Base-by-base conservation (phyloP, 2,888 invertebrate genomes). In the Eudemis profundana region DNA sequence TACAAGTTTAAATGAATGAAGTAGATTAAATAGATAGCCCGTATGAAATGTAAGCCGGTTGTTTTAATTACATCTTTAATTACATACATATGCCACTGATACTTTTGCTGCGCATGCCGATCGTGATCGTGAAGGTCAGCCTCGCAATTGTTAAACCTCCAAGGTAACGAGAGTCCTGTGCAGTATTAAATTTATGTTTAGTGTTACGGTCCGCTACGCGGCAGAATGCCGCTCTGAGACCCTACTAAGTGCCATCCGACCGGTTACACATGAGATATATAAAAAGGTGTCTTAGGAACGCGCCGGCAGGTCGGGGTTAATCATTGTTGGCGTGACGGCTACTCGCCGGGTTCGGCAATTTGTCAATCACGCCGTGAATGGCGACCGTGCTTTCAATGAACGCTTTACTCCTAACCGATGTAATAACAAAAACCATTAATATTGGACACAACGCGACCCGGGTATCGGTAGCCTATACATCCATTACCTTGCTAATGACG, bases 351-450 rank as follows among this genome's bases (percentile, higher is more conserved):
- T 81, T 86, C 87, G 80, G 81, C 84, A 83, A 90, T 90, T 87
- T 89, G 87, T 90, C 89, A 89, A 86, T 88, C 87, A 85, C 80
- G 78, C 77, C 80, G 78, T 78, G 82, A 84, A 84, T 82, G 78
- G 76, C 81, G 78, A 19, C 64, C 57, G 57, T 51, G 78, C 78
- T 82, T 82, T 83, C 83, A 85, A 86, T 84, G 83, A 83, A 78
- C 80, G 78, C 74, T 72, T 64, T 62, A 51, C 44, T 59, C 46
- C 59, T 27, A 33, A 29, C 59, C 59, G 42, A 68, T 64, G 61
- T 62, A 44, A 68, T 69, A 69, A 65, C 53, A 61, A 65, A 68
- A 57, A 65, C 53, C 68, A 83, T 82, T 80, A 77, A 81, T 82
- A 79, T 75, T 76, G 76, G 72, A 78, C 75, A 76, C 82, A 78